A percentile compares a stretch with the other conserved stretches of the same genome.
phyloP scores from a whole-genome alignment of 2,113 vertebrate species.

The Bos indicus region DNA sequence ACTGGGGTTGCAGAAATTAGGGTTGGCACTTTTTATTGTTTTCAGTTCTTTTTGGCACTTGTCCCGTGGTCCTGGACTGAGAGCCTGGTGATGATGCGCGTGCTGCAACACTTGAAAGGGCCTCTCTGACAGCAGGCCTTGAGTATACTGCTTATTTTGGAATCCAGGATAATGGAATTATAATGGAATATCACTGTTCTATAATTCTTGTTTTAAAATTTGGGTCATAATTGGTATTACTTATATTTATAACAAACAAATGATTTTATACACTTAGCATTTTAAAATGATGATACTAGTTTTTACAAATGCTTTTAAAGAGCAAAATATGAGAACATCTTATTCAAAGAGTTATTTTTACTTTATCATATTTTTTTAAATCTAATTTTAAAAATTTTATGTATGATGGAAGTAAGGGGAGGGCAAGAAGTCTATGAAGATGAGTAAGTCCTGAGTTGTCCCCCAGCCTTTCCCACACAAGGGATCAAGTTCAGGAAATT shows the following conservation, averaged over 20 bases:
- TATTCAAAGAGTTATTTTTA: constrained; percentile 3
- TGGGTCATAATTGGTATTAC: not conserved
- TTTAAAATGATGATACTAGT: constrained; percentile 15
- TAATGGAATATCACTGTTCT: not conserved
- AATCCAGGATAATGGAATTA: not conserved
- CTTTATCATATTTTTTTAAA: not conserved
- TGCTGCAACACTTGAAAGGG: not conserved
- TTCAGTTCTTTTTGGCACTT: not conserved
- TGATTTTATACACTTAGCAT: not conserved
- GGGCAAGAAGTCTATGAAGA: not conserved
- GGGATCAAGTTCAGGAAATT: not conserved
- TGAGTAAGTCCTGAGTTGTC: not conserved
- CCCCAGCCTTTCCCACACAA: not conserved
- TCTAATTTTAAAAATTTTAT: not conserved
- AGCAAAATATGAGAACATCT: not conserved
- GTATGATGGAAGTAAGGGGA: not conserved
- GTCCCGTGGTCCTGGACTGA: not conserved
- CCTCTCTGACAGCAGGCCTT: not conserved
- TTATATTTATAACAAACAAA: not conserved
- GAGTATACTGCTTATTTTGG: not conserved
- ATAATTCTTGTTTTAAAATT: not conserved
- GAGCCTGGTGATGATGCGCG: not conserved
- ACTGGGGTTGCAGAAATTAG: not conserved
- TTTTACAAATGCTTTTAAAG: not conserved
- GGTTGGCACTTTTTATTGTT: not conserved